Evolutionary conservation across 2,797 vertebrate species (phyloP).

Genomic region (Mus spretus): DNA sequence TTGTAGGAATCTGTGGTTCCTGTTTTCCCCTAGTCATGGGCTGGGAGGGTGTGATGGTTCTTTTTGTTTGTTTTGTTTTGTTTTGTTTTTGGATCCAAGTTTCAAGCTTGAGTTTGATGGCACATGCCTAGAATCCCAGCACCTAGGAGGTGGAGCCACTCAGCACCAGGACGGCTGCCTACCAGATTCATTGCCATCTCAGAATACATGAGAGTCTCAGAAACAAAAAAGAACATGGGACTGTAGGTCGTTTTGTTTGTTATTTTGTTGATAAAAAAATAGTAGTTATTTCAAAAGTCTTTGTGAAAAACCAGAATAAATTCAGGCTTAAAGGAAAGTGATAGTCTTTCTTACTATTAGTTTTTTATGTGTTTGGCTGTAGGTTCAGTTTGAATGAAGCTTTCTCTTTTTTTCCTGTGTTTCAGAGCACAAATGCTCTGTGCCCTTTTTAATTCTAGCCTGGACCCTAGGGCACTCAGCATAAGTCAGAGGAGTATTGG

Average conservation of each 20-base stretch:
- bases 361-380: constrained; percentile 47
- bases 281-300: constrained; percentile 28
- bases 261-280: constrained; percentile 47
- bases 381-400: constrained; percentile 27
- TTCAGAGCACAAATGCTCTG: not conserved
- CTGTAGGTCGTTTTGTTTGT: constrained; percentile 20
- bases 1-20: constrained; percentile 22
- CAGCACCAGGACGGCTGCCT: not conserved
- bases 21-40: not conserved
- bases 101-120: not conserved
- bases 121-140: not conserved
- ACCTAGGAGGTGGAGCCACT: not conserved
- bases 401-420: not conserved
- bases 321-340: constrained; percentile 26
- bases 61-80: constrained; percentile 1
- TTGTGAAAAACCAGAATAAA: constrained; percentile 47
- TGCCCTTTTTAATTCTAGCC: not conserved
- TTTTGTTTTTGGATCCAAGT: not conserved
- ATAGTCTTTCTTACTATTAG: constrained; percentile 41
- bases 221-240: not conserved
- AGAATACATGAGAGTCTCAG: not conserved
- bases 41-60: not conserved
- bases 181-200: not conserved
- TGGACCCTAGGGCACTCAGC: not conserved
- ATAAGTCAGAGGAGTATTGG: not conserved